Percentiles rank a stretch among this genome's conserved stretches.
Conservation (phyloP, 2,888 invertebrate species). For the Clostera curtula region DNA sequence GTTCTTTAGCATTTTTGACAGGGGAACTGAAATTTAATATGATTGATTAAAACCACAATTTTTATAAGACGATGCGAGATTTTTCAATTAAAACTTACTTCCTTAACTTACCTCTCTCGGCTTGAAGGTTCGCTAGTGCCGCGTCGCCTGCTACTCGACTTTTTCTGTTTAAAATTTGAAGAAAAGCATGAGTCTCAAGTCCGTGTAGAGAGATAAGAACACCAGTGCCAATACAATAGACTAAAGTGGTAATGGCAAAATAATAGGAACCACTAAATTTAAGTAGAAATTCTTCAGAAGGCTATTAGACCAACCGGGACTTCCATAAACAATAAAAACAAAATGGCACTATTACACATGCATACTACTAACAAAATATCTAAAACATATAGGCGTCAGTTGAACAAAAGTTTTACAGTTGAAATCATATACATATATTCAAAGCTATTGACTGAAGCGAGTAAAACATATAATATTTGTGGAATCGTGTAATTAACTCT, state of each 20-base stretch:
- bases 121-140: conserved; percentile 53
- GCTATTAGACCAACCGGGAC: conserved; percentile 18
- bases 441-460: conserved; percentile 65
- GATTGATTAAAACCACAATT: neutral
- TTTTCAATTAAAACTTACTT: too few species aligned
- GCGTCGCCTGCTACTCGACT: conserved; percentile 57
- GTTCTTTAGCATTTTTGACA: conserved; percentile 48
- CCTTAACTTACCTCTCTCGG: conserved; percentile 57
- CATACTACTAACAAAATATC: conserved; percentile 51
- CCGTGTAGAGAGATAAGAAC: conserved; percentile 35
- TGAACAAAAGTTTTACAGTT: conserved; percentile 35
- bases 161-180: conserved; percentile 63
- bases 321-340: conserved; percentile 32
- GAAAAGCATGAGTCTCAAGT: conserved; percentile 32
- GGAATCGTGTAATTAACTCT: conserved; percentile 14
- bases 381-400: conserved; percentile 45
- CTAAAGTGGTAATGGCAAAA: conserved; percentile 70
- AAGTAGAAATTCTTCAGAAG: conserved; percentile 41
- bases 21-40: conserved; percentile 64
- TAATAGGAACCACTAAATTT: conserved; percentile 47
- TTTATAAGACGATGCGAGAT: neutral
- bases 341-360: conserved; percentile 57
- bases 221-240: conserved; percentile 73
- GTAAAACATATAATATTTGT: conserved; percentile 31
- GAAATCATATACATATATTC: conserved; percentile 31